Percentiles rank a stretch among this genome's conserved stretches.
These are phyloP conservation scores for Alentia gelatinosa DNA, from an alignment of 2,888 invertebrate genomes.

Conservation along the genomic window DNA sequence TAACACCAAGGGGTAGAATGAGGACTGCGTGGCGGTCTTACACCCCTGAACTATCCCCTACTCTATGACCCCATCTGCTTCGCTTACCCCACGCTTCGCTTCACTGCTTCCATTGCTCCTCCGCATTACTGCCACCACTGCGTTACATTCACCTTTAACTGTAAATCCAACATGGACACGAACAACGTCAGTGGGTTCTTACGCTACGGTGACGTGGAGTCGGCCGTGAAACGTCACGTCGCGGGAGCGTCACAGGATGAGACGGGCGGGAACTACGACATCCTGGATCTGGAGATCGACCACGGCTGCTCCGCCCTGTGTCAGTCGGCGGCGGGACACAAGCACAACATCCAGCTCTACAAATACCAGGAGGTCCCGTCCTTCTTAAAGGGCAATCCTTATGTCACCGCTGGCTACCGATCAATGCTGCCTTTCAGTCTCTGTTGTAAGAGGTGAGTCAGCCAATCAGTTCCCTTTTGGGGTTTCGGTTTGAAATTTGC, in stretches of 20 bases:
- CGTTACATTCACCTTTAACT: too few relatives aligned
- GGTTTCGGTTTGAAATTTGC: too few relatives aligned
- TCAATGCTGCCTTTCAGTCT: conserved; percentile 82
- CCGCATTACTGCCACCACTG: too few relatives aligned
- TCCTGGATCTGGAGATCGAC: conserved; percentile 75
- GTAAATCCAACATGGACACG: too few relatives aligned
- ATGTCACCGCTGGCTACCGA: conserved; percentile 91
- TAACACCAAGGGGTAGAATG: too few relatives aligned
- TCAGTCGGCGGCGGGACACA: conserved; percentile 63
- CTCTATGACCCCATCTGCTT: too few relatives aligned
- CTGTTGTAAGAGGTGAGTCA: conserved; percentile 86
- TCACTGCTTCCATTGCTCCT: too few relatives aligned
- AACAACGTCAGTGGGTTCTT: neutral
- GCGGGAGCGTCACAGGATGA: neutral
- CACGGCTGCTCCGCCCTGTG: conserved; percentile 63
- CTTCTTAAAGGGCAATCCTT: conserved; percentile 93
- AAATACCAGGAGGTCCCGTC: conserved; percentile 86
- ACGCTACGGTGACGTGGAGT: conserved; percentile 14
- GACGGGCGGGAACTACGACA: neutral
- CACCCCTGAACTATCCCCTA: too few relatives aligned
- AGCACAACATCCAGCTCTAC: conserved; percentile 69
- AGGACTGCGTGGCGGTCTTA: too few relatives aligned
- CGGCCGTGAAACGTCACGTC: neutral
- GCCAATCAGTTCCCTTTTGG: neutral
- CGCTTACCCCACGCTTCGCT: too few relatives aligned